Base-by-base conservation (phyloP, 1,140 invertebrate species). In the Euglossa dilemma region DNA sequence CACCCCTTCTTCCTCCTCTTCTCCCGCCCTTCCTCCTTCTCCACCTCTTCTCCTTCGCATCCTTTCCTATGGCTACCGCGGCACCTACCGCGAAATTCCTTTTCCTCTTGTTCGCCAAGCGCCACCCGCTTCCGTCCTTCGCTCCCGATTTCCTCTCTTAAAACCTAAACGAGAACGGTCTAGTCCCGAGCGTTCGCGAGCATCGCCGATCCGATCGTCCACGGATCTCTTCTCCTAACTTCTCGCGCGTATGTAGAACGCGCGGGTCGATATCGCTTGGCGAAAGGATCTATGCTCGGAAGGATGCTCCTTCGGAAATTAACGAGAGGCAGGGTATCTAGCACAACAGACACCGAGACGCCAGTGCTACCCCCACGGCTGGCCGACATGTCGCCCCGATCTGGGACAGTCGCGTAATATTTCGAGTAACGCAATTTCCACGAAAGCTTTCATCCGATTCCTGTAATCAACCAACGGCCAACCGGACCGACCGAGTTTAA, bases 281-380 rank as follows among this genome's bases (percentile, higher is more conserved):
- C 25, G 45, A 47, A 74, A n/a, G 59, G 73, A 75, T 75, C 56
- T 6, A 43, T 23, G 16, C 23, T 25, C 11, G 12, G 12, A 64
- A 66, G 28, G 61, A 77, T 54, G 50, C 36, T 56, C 63, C 7
- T 47, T 72, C 16, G 50, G 7, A 66, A 64, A 64, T 64, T n/a
- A 64, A 72, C 69, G 47, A n/a, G 12, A 64, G 47, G 28, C 57
- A 75, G 20, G 18, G 52, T 82, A 82, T 82, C 73, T 76, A 43
- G 80, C 18, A 52, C 78, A 61, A 6, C 63, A 82, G 80, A 82
- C 80, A 76, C 25, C 25, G 23, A 61, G 80, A 59, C 80, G 80
- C 80, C 80, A 28, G 4, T 9, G 72, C 6, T 18, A 25, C 56
- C 4, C 77, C 12, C 80, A 67, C 80, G 45, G 43, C 18, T 63